Evolutionary conservation across 1,140 invertebrate species (phyloP), one percentile per base, ranked within the genome.

Genomic region (Drosophila auraria): DNA sequence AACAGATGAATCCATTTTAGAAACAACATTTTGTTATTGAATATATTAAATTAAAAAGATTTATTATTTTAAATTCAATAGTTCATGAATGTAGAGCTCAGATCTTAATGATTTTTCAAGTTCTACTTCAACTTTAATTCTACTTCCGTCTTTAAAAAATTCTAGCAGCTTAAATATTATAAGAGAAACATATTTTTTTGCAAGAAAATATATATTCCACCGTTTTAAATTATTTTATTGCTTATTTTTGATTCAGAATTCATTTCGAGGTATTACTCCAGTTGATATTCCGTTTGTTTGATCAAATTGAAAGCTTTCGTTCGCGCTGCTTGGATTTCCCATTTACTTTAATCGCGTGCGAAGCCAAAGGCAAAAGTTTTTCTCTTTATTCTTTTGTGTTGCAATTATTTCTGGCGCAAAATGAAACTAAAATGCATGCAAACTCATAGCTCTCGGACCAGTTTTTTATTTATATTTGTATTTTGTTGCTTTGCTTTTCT

Each of bases 391-490:
- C 82, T 87, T 68, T 70, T 80, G 76, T 47, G 47, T 69, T 57
- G 68, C 83, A 87, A 87, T 87, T 87, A 83, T 80, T 87, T 87
- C 50, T 78, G 57, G 72, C 65, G 50, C 68, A 77, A 80, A 83
- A 89, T 71, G 72, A 65, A 69, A 75, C 72, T 78, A 87, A 89
- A 70, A 54, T 84, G 77, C 77, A 89, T 65, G 84, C 59, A 78
- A 87, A 83, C 64, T 71, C 63, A 17, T 12, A 33, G 64, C 51
- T 45, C 63, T 51, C 20, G 14, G 20, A 44, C 15, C 14, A 40
- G 47, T 20, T 45, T 68, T 66, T 38, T 71, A 56, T 51, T 66
- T 33, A 27, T 33, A n/a, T 51, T 54, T 69, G 33, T 38, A 54
- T n/a, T 54, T 44, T 74, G 17, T 11, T 44, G 33, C 23, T 45